phyloP scores from a whole-genome alignment of 2,888 invertebrate species.

The Hirudinaria manillensis region DNA sequence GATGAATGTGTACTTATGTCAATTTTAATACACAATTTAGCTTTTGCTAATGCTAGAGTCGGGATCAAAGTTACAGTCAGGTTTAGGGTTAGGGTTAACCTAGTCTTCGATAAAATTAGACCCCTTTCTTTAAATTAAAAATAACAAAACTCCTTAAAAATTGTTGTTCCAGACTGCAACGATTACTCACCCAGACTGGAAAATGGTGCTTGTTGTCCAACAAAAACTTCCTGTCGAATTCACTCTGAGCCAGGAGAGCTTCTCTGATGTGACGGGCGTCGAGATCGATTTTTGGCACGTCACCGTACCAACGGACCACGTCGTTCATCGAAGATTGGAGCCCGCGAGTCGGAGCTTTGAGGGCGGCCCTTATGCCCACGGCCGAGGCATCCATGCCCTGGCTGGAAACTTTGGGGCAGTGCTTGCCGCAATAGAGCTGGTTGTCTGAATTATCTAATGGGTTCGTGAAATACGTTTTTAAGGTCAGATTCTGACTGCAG shows the following conservation, averaged over 20 bases:
- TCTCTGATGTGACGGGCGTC: slow-evolving; percentile 70
- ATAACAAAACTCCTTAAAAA: slow-evolving; percentile 7
- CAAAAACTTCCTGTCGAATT: slow-evolving; percentile 41
- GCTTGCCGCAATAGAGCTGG: slow-evolving; percentile 51
- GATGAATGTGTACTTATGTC: too few species aligned
- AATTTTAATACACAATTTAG: too few species aligned
- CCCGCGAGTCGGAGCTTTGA: slow-evolving; percentile 44
- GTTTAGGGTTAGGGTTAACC: too few species aligned
- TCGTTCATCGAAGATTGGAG: slow-evolving; percentile 33
- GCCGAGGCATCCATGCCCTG: slow-evolving; percentile 58
- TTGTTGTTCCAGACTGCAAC: neutral
- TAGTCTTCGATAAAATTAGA: too few species aligned
- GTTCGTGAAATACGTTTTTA: slow-evolving; percentile 52
- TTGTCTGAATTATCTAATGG: slow-evolving; percentile 46
- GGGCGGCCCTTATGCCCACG: slow-evolving; percentile 56
- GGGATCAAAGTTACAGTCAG: too few species aligned
- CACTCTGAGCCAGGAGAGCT: slow-evolving; percentile 48
- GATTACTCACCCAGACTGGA: slow-evolving; percentile 43
- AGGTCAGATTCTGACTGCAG: slow-evolving; percentile 63
- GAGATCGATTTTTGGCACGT: slow-evolving; percentile 62
- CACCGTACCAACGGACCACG: slow-evolving; percentile 30
- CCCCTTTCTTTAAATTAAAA: neutral
- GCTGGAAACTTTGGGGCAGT: slow-evolving; percentile 46
- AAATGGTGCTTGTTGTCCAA: slow-evolving; percentile 47
- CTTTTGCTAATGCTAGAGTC: too few species aligned